Evolutionary conservation across 2,888 invertebrate species (phyloP).

Genomic region (Monoplex corrugatus): DNA sequence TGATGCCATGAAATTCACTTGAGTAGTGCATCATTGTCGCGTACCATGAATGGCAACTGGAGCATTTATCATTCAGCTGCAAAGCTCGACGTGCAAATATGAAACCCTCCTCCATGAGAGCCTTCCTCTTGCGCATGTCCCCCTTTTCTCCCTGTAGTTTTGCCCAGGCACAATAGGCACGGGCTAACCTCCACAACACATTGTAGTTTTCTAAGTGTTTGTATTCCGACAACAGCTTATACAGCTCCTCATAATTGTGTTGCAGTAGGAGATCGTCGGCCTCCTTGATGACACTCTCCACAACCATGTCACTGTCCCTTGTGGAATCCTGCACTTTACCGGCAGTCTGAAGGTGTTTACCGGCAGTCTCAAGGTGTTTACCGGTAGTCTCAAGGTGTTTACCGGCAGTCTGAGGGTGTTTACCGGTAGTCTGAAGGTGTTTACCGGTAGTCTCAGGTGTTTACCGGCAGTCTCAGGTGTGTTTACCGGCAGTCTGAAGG

Average conservation of each 20-base stretch:
- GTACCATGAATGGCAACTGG: constrained; percentile 56
- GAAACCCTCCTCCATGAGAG: constrained; percentile 48
- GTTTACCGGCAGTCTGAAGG: too few relatives aligned
- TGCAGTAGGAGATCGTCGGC: constrained; percentile 49
- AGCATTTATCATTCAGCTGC: constrained; percentile 30
- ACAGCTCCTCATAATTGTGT: constrained; percentile 47
- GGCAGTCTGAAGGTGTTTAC: too few relatives aligned
- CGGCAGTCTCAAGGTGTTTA: too few relatives aligned
- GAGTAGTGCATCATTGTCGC: constrained; percentile 56
- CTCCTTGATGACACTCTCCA: constrained; percentile 47
- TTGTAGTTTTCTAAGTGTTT: constrained; percentile 52
- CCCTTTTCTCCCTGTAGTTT: constrained; percentile 46
- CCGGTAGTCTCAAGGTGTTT: too few relatives aligned
- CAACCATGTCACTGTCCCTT: constrained; percentile 8
- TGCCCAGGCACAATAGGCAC: constrained; percentile 36
- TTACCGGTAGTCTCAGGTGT: too few relatives aligned
- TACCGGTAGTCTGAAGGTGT: too few relatives aligned
- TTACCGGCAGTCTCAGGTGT: too few relatives aligned
- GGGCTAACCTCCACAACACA: constrained; percentile 55
- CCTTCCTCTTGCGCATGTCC: constrained; percentile 20
- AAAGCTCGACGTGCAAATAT: constrained; percentile 36
- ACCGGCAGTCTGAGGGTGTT: too few relatives aligned
- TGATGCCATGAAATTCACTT: constrained; percentile 54
- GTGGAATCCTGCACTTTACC: too few relatives aligned
- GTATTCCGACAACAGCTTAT: constrained; percentile 48